These are phyloP conservation scores for Clanis bilineata DNA, from an alignment of 2,888 invertebrate genomes.

Conservation along the genomic window DNA sequence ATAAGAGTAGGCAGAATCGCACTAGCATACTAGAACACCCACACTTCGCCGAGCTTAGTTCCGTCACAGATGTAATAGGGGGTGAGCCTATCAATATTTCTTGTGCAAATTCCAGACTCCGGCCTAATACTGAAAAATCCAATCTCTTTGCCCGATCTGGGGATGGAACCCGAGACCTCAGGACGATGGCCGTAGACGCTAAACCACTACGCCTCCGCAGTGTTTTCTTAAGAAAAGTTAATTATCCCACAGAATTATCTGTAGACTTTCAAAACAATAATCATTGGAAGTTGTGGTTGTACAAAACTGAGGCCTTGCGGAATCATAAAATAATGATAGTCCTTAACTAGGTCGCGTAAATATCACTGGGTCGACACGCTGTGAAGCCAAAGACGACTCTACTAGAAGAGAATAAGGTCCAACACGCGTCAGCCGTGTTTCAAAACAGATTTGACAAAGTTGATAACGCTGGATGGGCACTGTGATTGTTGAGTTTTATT, in stretches of 20 bases:
- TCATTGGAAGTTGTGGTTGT: background rate
- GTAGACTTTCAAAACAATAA: background rate
- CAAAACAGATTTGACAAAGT: constrained; percentile 3
- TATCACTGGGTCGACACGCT: constrained; percentile 18
- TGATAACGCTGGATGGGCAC: constrained; percentile 2
- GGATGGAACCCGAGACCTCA: too few relatives aligned
- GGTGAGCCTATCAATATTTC: too few relatives aligned
- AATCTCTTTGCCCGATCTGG: too few relatives aligned
- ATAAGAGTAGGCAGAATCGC: too few relatives aligned
- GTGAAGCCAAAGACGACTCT: background rate
- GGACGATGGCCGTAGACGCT: too few relatives aligned
- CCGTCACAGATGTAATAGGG: too few relatives aligned
- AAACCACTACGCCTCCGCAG: too few relatives aligned
- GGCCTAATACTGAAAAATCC: too few relatives aligned
- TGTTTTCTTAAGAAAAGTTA: background rate
- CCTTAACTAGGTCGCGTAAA: constrained; percentile 21
- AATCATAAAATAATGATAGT: constrained; percentile 18
- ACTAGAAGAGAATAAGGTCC: background rate
- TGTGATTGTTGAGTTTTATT: constrained; percentile 12
- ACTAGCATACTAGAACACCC: too few relatives aligned
- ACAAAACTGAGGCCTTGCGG: background rate
- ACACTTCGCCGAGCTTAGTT: too few relatives aligned
- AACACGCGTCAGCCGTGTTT: background rate
- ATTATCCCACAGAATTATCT: background rate
- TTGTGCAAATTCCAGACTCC: too few relatives aligned